These are phyloP conservation scores for Stichopus horrens DNA, from an alignment of 53 echinoderm and acorn worm genomes.

Conservation along the genomic window DNA sequence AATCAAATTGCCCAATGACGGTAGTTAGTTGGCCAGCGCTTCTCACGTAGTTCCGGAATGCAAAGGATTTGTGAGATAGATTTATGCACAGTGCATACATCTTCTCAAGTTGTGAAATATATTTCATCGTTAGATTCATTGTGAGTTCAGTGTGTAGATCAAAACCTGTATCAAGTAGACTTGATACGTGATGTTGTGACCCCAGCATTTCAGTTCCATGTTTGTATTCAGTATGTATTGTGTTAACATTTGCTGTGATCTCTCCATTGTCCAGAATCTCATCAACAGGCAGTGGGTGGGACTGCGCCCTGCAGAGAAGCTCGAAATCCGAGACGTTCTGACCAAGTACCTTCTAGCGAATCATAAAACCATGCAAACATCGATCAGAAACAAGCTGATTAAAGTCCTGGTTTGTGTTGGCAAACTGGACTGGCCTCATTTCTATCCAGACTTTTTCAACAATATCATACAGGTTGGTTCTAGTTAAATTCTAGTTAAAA, in stretches of 20 bases:
- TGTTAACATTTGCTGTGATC: background rate
- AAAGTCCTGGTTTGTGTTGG: slow-evolving; percentile 96
- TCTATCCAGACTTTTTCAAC: slow-evolving; percentile 99
- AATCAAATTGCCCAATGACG: too few relatives aligned
- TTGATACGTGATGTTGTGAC: too few relatives aligned
- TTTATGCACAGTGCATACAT: too few relatives aligned
- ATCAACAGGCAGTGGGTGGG: slow-evolving; percentile 96
- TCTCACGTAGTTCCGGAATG: too few relatives aligned
- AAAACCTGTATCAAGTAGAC: too few relatives aligned
- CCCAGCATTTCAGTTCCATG: too few relatives aligned
- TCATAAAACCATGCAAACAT: slow-evolving; percentile 83
- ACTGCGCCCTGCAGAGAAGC: slow-evolving; percentile 75
- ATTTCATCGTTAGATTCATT: too few relatives aligned
- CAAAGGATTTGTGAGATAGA: too few relatives aligned
- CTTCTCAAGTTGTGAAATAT: too few relatives aligned
- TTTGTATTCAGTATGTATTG: background rate
- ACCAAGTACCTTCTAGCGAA: slow-evolving; percentile 89
- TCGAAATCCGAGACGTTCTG: slow-evolving; percentile 86
- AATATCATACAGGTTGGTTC: slow-evolving; percentile 83
- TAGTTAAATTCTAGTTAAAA: background rate
- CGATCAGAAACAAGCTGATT: slow-evolving; percentile 92
- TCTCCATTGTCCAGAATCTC: slow-evolving; percentile 64
- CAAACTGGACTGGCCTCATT: slow-evolving; percentile 96
- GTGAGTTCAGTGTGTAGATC: too few relatives aligned
- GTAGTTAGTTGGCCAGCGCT: too few relatives aligned